Evolutionary conservation across 2,797 vertebrate genomes (phyloP), one percentile per base, ranked within the genome.

Genomic region (Erpetoichthys calabaricus): DNA sequence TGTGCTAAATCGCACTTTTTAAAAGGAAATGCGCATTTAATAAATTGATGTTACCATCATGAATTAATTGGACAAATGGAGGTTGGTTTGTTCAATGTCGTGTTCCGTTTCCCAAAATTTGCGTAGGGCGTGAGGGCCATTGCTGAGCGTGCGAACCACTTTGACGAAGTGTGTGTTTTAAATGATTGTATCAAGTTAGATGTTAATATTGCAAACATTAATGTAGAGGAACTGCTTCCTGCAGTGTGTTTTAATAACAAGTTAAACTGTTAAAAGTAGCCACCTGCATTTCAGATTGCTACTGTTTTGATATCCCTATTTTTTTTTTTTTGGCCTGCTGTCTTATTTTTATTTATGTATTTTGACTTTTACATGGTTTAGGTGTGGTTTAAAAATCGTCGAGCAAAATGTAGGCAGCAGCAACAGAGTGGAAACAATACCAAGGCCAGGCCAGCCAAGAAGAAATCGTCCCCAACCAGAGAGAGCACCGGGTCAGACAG

Each of bases 381-480:
- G 95, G 95, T 98, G 63, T 98, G 95, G 94, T 98, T 98, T 80
- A 98, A 98, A 82, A 98, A 98, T 76, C 86, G 95, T 3, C 80
- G 95, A 3, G 95, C 95, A 63, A 98, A 98, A 72, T 98, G 95
- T 75, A 87, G 95, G 52, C 95, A 98, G 78, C 91, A 92, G 81
- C 87, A 86, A 70, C 86, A 89, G 83, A 91, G 87, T 6, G 86
- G 88, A 56, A 75, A 80, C 56, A 87, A 83, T 25, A 77, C 89
- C 72, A 98, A 98, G 74, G 85, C 84, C 69, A 80, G 94, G 4
- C 95, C 93, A 3, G 82, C 86, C 63, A 98, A 97, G 84, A 98
- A 98, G 84, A 98, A 98, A 74, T 84, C 90, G 0, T 97, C 93
- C 0, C 94, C 94, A 1, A 87, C 89, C 8, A 76, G 94, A 0